Evolutionary conservation across 2,888 invertebrate genomes (phyloP), one percentile per base, ranked within the genome.

Genomic region (Eucriotettix oculatus): DNA sequence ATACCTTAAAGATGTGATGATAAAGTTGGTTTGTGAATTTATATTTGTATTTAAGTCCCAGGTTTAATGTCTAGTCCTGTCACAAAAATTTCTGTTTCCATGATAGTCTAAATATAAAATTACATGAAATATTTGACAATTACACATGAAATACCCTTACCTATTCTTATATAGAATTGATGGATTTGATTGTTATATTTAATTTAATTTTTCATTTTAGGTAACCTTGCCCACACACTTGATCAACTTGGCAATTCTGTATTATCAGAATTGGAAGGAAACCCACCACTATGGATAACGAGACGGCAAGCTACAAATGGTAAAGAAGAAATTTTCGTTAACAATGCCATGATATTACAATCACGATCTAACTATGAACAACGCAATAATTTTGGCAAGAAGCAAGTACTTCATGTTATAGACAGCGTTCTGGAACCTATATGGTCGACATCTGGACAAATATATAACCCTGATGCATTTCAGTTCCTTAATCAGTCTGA

Each of bases 381-480:
- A 52, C 76, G 75, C 63, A 80, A 79, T 65, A 42, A 14, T 9
- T 43, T 48, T 11, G 78, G 76, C 70, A 79, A 78, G 68, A 80
- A 77, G 66, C 85, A 85, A 89, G 84, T 91, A 16, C 79, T 93
- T 66, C 91, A 93, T 73, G 84, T 90, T 68, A 90, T 93, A 70
- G 90, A 91, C 70, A 87, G 90, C 73, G 90, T 93, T 42, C 75
- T 93, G 63, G 83, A 86, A 67, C 92, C 92, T 0, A 82, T 90
- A 9, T 70, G 74, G 55, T 69, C 73, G n/a, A 65, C 66, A 48
- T 80, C 82, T 66, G 79, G 85, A 0, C 77, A 81, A 12, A 79
- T 88, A 57, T 86, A 83, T 73, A 90, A 89, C 71, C 90, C 90
- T 1, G 87, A 87, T 68, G 92, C 91, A 1, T 83, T 81, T 70